A percentile compares a stretch with the other conserved stretches of the same genome.
phyloP scores from a whole-genome alignment of 2,113 vertebrate species.

The Aldabrachelys gigantea region DNA sequence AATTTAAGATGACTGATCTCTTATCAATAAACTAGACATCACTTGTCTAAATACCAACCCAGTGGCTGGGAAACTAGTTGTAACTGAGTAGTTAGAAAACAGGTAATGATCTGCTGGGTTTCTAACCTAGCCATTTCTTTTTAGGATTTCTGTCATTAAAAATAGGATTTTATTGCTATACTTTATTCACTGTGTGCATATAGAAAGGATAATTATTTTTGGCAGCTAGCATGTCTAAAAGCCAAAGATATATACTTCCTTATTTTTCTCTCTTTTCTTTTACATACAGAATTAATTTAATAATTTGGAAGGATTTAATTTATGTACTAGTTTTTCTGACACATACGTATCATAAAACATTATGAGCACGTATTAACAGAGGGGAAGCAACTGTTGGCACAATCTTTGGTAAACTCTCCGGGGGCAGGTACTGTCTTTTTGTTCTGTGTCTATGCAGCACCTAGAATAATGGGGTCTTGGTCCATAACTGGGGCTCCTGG shows the following conservation, averaged over 20 bases:
- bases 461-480: background rate
- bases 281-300: background rate
- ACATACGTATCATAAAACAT: background rate
- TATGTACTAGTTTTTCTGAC: background rate
- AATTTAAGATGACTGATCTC: background rate
- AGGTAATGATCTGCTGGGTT: background rate
- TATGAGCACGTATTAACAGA: background rate
- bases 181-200: background rate
- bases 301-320: background rate
- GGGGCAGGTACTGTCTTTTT: background rate
- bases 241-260: background rate
- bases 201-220: background rate
- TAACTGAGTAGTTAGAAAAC: background rate
- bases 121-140: background rate
- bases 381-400: background rate
- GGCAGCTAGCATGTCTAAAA: background rate
- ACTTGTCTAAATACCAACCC: background rate
- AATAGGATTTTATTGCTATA: background rate
- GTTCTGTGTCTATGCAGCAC: background rate
- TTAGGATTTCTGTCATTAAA: background rate
- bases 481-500: background rate
- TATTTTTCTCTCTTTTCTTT: background rate
- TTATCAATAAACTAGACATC: background rate
- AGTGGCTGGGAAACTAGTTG: background rate
- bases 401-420: fast-evolving